Evolutionary conservation across 2,888 invertebrate genomes (phyloP), one percentile per base, ranked within the genome.

Genomic region (Drosophila rellima): DNA sequence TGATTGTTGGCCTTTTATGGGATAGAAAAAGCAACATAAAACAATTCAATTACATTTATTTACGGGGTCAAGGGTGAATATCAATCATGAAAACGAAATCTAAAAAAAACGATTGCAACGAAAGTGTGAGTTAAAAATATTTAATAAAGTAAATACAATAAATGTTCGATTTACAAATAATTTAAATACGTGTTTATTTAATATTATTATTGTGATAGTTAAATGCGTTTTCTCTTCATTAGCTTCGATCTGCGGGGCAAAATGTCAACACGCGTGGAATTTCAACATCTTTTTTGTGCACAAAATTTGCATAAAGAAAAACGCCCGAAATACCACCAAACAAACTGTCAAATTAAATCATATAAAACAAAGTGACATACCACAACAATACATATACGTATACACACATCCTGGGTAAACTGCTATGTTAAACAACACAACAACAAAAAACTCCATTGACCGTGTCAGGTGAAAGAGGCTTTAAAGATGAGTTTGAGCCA

Each of bases 261-360:
- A 63, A 44, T 70, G 33, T 40, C 29, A 26, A 26, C 40, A 44
- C 3, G 4, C 23, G 31, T 23, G 17, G 29, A 35, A 51, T 40
- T 61, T 44, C 18, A 33, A 39, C 39, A 33, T 47, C 26, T 26
- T 47, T 39, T 13, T 8, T 39, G 20, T 20, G 47, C 70, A 39
- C 42, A 33, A 29, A 54, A 82, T 82, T 82, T 83, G 74, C 84
- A 74, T 87, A 71, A 72, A 47, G 61, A 63, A 83, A 78, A 83
- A 78, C 56, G 62, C 26, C 65, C 57, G 71, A 54, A 55, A 71
- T 68, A 51, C 48, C 57, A 52, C 47, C 63, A 63, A 57, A 57
- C 67, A 77, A 87, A 74, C 68, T 82, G 62, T 26, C 67, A 85
- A 81, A 82, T 88, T 84, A 78, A 84, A 84, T 84, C 75, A 75